A percentile compares a stretch with the other conserved stretches of the same genome.
Conservation (phyloP, 2,797 vertebrate genomes). For the Balearica regulorum region DNA sequence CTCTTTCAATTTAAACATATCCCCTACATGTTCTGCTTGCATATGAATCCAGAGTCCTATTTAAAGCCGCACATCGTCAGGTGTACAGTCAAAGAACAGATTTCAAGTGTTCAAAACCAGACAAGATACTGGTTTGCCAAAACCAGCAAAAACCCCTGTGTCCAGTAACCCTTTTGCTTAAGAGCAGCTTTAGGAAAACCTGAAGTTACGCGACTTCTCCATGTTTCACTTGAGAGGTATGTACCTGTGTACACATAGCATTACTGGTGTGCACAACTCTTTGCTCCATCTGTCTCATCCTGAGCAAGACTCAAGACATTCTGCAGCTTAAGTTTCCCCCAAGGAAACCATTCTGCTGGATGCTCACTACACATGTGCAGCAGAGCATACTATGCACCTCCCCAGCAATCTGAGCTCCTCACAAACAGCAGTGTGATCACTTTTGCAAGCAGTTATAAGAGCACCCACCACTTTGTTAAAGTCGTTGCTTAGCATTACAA, state of each 20-base stretch:
- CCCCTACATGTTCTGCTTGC: background rate
- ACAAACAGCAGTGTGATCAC: background rate
- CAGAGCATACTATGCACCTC: background rate
- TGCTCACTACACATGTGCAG: accelerated
- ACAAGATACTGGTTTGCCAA: background rate
- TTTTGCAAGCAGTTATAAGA: background rate
- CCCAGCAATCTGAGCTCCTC: background rate
- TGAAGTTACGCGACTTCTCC: background rate
- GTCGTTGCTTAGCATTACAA: background rate
- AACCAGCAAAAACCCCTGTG: background rate
- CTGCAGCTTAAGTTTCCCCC: background rate
- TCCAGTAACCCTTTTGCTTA: background rate
- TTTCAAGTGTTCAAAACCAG: background rate
- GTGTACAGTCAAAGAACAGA: background rate
- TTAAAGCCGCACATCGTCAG: background rate
- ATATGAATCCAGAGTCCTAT: background rate
- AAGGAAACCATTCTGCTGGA: background rate
- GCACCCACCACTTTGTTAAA: background rate
- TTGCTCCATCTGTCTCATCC: background rate
- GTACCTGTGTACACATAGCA: background rate
- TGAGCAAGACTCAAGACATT: background rate
- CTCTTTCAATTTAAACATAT: background rate
- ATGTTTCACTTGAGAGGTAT: background rate
- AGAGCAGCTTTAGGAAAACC: background rate
- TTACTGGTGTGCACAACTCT: background rate